phyloP scores from a whole-genome alignment of 1,140 invertebrate genomes.

The Eufriesea mexicana region DNA sequence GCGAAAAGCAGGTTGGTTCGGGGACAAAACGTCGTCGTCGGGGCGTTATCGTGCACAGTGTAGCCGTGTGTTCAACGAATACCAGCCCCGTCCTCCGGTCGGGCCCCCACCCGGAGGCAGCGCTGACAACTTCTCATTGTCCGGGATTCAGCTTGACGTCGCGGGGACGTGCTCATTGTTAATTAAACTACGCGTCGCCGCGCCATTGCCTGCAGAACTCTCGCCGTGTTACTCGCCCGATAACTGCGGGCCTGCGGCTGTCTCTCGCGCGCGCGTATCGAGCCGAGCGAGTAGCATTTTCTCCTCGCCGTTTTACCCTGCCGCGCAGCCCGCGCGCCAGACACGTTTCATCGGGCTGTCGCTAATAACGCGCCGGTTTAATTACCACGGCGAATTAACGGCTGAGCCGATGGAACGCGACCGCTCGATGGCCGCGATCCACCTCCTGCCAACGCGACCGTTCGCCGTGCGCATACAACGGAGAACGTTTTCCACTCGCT shows the following conservation, averaged over 20 bases:
- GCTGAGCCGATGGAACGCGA: constrained; percentile 10
- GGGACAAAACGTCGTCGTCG: constrained; percentile 64
- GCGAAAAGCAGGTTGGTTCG: constrained; percentile 57
- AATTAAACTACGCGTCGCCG: constrained; percentile 80
- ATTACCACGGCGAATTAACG: constrained; percentile 71
- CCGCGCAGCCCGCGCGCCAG: not conserved
- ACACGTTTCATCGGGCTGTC: constrained; percentile 64
- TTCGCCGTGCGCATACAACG: no score
- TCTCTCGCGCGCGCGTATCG: constrained; percentile 15
- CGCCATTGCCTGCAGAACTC: constrained; percentile 73
- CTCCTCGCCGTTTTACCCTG: constrained; percentile 9
- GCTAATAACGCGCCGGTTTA: constrained; percentile 71
- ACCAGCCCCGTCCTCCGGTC: constrained; percentile 43
- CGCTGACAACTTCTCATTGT: constrained; percentile 80
- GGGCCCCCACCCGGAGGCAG: constrained; percentile 33
- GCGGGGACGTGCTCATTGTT: constrained; percentile 78
- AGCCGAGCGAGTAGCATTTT: constrained; percentile 20
- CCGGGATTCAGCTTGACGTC: constrained; percentile 74
- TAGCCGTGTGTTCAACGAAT: constrained; percentile 64
- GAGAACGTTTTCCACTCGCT: no score
- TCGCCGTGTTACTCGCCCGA: constrained; percentile 62
- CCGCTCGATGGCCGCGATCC: constrained; percentile 1
- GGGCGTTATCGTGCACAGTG: constrained; percentile 57
- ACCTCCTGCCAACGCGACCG: not conserved
- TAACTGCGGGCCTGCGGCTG: constrained; percentile 48